Conservation (phyloP, 1,140 invertebrate genomes). For the Eufriesea mexicana region DNA sequence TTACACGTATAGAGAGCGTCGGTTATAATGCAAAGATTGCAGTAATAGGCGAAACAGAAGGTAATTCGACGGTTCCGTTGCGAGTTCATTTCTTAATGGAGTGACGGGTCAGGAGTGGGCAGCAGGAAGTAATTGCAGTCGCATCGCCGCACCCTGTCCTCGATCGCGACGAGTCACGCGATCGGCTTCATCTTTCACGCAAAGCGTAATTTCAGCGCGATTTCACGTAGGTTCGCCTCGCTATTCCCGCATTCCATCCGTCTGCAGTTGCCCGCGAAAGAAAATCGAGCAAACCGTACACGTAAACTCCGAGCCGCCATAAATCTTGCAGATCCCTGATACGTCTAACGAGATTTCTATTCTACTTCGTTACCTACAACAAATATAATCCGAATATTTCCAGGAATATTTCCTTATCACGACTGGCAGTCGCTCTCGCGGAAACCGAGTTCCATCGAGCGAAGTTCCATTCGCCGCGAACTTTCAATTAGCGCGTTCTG, state of each 20-base stretch:
- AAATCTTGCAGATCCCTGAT: neutral
- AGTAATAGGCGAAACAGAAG: constrained; percentile 37
- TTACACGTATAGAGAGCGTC: too few species aligned
- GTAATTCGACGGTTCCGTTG: constrained; percentile 49
- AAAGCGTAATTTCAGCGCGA: neutral
- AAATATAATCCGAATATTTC: too few species aligned
- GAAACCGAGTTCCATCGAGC: too few species aligned
- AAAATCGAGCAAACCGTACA: neutral
- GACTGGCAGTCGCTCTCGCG: too few species aligned
- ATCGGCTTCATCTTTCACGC: constrained; percentile 33
- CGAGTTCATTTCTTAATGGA: constrained; percentile 49
- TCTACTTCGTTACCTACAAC: too few species aligned
- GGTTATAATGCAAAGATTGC: constrained; percentile 29
- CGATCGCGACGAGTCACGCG: constrained; percentile 40
- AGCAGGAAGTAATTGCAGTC: constrained; percentile 40
- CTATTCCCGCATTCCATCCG: neutral
- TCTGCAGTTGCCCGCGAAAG: too few species aligned
- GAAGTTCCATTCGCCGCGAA: too few species aligned
- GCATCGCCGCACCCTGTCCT: constrained; percentile 49
- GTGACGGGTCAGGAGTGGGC: constrained; percentile 44
- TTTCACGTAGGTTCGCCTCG: neutral
- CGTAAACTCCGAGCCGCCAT: neutral
- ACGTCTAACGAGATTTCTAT: too few species aligned
- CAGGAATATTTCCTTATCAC: too few species aligned
- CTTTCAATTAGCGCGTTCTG: too few species aligned